Base-by-base conservation (phyloP, 2,113 vertebrate species). In the Datnioides undecimradiatus region DNA sequence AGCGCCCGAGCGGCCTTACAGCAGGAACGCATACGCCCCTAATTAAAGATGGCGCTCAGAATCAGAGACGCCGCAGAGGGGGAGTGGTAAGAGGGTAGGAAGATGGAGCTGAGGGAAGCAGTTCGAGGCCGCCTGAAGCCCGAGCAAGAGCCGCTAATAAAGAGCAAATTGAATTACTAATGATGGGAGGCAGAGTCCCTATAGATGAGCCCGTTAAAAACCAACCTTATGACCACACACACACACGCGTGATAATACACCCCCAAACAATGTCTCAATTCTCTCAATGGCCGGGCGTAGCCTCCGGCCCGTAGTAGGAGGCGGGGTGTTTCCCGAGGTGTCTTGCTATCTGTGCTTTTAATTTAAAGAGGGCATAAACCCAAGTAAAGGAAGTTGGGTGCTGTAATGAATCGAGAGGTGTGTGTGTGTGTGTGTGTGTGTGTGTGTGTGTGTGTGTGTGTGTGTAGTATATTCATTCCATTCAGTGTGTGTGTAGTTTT, bases 111-210 rank as follows among this genome's bases (percentile, higher is more conserved):
- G 88, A 65, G 79, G 52, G 27, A 60, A 78, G 85, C 84, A 21
- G 84, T 82, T 67, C 70, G 64, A 38, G 73, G 90, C 87, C 80
- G 87, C 95, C 95, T 95, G 96, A 90, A 86, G 95, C 92, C 94
- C 94, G 94, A 97, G 98, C 99, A 98, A 97, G 92, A 88, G 95
- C 90, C 70, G 94, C 96, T 97, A 97, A 98, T 99, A 98, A 99
- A 98, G 97, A 97, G 96, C 95, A 97, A 98, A 98, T 98, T 97
- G 96, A 98, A 99, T 99, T 98, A 97, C 97, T 98, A 97, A 99
- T 98, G 97, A 97, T 94, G 94, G 93, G 93, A 94, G 95, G 93
- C 95, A 83, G 85, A 90, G 88, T 92, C 85, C 90, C 78, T 84
- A 85, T 87, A 91, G 91, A 92, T 92, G 95, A 96, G 94, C 95